Evolutionary conservation across 92 coral and sea anemone genomes (phyloP).

Genomic region (Siderastrea radians): DNA sequence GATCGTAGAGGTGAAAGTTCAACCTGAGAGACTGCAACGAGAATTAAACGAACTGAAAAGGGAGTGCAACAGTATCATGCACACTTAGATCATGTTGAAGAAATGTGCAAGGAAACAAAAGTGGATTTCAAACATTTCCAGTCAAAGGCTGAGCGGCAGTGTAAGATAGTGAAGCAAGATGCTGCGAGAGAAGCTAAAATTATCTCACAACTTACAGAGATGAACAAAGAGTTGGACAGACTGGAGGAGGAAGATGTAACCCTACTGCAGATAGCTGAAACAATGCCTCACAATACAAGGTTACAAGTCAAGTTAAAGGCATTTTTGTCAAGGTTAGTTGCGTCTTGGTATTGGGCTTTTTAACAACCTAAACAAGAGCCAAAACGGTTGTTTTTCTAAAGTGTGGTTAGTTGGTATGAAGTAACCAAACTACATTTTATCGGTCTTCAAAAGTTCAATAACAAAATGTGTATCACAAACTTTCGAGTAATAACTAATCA

Average conservation of each 20-base stretch:
- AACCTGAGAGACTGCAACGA: conserved; percentile 4
- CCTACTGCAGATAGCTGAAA: neutral
- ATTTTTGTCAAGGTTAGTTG: conserved; percentile 15
- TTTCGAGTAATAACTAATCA: too few species aligned
- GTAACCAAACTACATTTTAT: too few species aligned
- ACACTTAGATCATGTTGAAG: conserved; percentile 1
- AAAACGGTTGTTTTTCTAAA: neutral
- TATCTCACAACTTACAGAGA: neutral
- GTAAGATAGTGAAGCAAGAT: neutral
- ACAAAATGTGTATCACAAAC: too few species aligned
- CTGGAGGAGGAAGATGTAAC: neutral
- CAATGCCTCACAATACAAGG: neutral
- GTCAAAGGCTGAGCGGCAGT: neutral
- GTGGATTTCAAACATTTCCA: neutral
- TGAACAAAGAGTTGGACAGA: conserved; percentile 9
- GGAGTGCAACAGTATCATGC: neutral
- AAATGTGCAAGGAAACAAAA: neutral
- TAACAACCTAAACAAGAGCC: neutral
- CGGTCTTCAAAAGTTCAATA: too few species aligned
- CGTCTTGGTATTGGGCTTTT: conserved; percentile 8
- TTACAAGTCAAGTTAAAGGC: neutral
- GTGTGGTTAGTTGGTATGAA: too few species aligned
- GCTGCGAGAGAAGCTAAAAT: neutral
- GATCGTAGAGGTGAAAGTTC: neutral
- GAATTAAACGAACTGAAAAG: conserved; percentile 11